phyloP scores from a whole-genome alignment of 2,113 vertebrate species.

The Tapirus terrestris region DNA sequence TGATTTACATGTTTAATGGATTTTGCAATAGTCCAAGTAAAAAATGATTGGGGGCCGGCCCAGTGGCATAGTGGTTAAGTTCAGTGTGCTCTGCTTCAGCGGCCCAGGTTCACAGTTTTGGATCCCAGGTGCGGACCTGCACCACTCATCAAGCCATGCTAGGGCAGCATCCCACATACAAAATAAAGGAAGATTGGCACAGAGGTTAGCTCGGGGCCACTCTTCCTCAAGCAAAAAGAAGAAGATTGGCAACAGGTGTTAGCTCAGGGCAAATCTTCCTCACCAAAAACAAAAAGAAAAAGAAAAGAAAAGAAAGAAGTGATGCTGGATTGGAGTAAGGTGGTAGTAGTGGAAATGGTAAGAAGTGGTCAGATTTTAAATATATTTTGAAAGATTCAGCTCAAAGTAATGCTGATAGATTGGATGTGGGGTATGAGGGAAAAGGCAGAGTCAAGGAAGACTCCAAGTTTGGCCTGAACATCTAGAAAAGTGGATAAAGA shows the following conservation, averaged over 20 bases:
- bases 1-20: conserved; percentile 21
- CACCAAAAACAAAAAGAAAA: too few species aligned
- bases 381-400: background rate
- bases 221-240: too few species aligned
- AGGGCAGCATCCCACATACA: too few species aligned
- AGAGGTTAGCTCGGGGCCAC: too few species aligned
- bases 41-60: background rate
- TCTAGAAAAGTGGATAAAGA: conserved; percentile 20
- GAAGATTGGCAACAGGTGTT: too few species aligned
- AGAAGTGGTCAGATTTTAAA: conserved; percentile 13
- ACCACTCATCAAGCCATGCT: too few species aligned
- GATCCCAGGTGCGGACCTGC: too few species aligned
- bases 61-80: too few species aligned
- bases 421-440: background rate
- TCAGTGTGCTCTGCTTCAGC: too few species aligned
- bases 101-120: too few species aligned
- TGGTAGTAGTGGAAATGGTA: background rate
- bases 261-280: too few species aligned
- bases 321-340: background rate
- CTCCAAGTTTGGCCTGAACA: background rate
- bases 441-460: background rate
- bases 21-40: background rate
- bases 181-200: too few species aligned
- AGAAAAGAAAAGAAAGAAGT: background rate
- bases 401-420: background rate